Base-by-base conservation (phyloP, 2,113 vertebrate genomes). In the Odobenus rosmarus region DNA sequence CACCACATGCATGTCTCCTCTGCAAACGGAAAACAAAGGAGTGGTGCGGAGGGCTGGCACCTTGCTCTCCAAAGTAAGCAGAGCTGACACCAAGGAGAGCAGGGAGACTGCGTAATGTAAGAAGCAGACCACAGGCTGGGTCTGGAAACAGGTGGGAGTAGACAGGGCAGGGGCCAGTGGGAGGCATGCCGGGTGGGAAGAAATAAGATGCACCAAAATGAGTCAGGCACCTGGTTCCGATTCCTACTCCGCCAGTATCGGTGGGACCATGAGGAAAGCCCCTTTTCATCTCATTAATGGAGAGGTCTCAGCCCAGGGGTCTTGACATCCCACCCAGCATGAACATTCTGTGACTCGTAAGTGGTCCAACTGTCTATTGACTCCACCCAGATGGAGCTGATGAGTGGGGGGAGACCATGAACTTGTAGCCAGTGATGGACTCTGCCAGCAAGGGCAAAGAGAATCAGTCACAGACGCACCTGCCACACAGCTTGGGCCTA, bases 371-470 rank as follows among this genome's bases (percentile, higher is more conserved):
- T 36, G 39, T 10, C 46, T 36, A 12, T 16, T 0, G 7, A 1
- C 24, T 26, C 33, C 31, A 5, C 42, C 14, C n/a, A 1, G 33
- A n/a, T 80, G 39, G n/a, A 51, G n/a, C 31, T 14, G 55, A 49
- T 0, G 28, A 24, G 8, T 4, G 1, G 1, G 26, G 53, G 53
- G 15, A 16, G 5, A 13, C 0, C 0, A 2, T 5, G 28, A 26
- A 12, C 11, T 36, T 49, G 18, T 10, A 42, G 92, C 55, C 1
- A 0, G n/a, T 28, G 62, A 72, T 13, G 15, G 82, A 7, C 24
- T 1, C 2, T 4, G 36, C 77, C 69, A 4, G 55, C 1, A 21
- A 92, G 19, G 64, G 72, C 86, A 67, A 24, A 39, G 19, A 21
- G 3, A 67, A 55, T 28, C 12, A 16, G 49, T 12, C 10, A 2